Conservation (phyloP, 2,113 vertebrate species). For the Plectropomus leopardus region DNA sequence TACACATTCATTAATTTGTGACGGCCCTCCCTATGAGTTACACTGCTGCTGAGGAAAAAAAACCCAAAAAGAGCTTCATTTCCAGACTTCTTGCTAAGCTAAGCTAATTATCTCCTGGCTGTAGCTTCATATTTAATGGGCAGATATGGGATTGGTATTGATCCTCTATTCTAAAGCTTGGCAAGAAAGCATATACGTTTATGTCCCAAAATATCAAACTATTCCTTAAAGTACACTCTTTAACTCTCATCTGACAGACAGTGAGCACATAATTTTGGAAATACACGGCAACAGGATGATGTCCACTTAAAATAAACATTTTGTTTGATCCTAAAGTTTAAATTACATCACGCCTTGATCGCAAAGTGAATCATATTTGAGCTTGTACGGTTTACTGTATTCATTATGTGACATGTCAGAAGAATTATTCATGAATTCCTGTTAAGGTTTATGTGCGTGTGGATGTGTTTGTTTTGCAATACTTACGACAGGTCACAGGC, state of each 20-base stretch:
- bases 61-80: too few species aligned
- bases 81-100: conserved; percentile 18
- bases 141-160: not conserved
- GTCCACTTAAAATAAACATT: conserved; percentile 64
- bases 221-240: not conserved
- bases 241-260: not conserved
- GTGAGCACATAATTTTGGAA: not conserved
- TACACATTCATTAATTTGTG: too few species aligned
- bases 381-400: not conserved
- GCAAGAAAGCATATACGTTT: not conserved
- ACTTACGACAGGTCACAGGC: not conserved
- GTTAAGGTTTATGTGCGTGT: not conserved
- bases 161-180: not conserved
- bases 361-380: not conserved
- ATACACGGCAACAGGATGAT: conserved; percentile 52
- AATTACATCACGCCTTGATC: not conserved
- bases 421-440: conserved; percentile 1
- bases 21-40: too few species aligned
- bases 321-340: not conserved
- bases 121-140: not conserved
- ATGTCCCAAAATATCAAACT: not conserved
- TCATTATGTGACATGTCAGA: not conserved
- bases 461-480: not conserved
- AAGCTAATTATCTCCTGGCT: not conserved
- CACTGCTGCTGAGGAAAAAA: too few species aligned